Conservation (phyloP, 1,140 invertebrate genomes). For the Eriocheir sinensis region DNA sequence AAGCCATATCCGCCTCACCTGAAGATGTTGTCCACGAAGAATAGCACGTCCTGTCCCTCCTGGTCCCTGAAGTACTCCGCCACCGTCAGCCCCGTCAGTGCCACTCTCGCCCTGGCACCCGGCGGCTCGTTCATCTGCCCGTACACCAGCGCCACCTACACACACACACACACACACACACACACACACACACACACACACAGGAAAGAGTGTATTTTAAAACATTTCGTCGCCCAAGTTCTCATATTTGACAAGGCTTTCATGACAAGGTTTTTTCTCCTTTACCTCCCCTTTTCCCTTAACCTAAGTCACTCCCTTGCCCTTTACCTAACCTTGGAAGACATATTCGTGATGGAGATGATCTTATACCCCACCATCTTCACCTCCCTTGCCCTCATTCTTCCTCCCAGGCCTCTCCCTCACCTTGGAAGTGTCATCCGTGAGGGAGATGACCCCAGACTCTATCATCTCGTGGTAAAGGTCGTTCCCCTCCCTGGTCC, state of each 20-base stretch:
- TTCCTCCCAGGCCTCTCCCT: constrained; percentile 20
- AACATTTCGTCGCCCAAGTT: no score
- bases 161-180: background rate
- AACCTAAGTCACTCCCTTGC: no score
- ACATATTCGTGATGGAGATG: no score
- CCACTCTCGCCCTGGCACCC: constrained; percentile 98
- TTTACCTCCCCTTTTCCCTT: no score
- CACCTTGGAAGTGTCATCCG: constrained; percentile 87
- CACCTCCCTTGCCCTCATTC: background rate
- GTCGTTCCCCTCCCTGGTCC: constrained; percentile 99
- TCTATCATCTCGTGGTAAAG: constrained; percentile 99
- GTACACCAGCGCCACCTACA: constrained; percentile 92
- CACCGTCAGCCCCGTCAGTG: constrained; percentile 95
- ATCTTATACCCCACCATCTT: background rate
- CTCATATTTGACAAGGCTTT: no score
- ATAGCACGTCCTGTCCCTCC: constrained; percentile 99
- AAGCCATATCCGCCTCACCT: constrained; percentile 86
- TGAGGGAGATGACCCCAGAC: constrained; percentile 86
- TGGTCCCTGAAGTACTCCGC: constrained; percentile 99
- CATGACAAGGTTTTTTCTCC: no score
- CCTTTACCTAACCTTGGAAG: no score
- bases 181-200: background rate
- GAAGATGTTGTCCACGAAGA: constrained; percentile 99
- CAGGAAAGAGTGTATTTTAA: background rate
- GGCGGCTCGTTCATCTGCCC: constrained; percentile 99